These are phyloP conservation scores for Actenoides lindsayi DNA, from an alignment of 2,113 vertebrate genomes.

Conservation along the genomic window DNA sequence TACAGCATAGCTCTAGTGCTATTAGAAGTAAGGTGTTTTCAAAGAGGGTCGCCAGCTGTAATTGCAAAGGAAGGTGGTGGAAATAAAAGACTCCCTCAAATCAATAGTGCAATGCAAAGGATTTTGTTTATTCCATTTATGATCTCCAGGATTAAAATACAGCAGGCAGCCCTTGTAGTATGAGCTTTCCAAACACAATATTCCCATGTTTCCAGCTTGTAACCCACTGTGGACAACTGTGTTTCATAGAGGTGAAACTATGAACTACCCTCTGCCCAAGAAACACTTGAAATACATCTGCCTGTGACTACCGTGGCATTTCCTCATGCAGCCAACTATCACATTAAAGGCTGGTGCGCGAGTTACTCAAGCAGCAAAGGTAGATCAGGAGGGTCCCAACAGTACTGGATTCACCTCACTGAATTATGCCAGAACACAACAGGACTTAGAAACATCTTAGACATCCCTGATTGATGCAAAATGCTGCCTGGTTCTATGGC, in stretches of 20 bases:
- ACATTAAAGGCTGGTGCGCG: not conserved
- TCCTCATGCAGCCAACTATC: accelerated
- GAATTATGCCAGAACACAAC: not conserved
- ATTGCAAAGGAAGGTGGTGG: not conserved
- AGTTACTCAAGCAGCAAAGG: not conserved
- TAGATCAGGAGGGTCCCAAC: not conserved
- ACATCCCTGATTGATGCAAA: not conserved
- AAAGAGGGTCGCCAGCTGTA: not conserved
- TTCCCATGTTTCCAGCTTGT: not conserved
- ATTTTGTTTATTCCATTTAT: not conserved
- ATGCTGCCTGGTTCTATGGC: not conserved
- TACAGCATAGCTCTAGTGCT: not conserved
- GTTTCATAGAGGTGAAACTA: not conserved
- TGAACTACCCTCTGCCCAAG: not conserved
- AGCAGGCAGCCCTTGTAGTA: not conserved
- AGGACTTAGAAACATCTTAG: not conserved
- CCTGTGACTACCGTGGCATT: accelerated
- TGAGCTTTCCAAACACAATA: not conserved
- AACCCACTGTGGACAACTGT: not conserved
- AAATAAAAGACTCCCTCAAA: not conserved
- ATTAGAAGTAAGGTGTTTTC: not conserved
- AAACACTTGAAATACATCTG: accelerated
- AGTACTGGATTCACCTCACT: accelerated
- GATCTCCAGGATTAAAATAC: not conserved
- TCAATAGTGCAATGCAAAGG: not conserved